Evolutionary conservation across 1,140 invertebrate genomes (phyloP).

Genomic region (Pseudomyrmex gracilis): DNA sequence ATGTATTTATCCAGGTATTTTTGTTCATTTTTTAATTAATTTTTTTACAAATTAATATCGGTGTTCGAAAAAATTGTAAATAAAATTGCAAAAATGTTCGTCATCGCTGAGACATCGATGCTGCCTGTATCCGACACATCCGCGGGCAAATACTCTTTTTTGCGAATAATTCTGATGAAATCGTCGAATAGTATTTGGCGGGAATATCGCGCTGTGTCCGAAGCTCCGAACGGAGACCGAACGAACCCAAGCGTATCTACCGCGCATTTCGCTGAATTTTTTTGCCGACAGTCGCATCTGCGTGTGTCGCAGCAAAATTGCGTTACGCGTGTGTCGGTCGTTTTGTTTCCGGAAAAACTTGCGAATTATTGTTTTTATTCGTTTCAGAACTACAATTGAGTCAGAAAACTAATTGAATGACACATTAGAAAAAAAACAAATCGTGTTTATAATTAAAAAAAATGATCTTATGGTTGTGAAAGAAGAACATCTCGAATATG

Average conservation of each 20-base stretch:
- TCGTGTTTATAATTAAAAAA: not conserved
- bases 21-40: not conserved
- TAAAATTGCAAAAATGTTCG: not conserved
- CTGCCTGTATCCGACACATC: not conserved
- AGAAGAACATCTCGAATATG: not conserved
- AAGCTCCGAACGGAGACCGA: not conserved
- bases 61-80: not conserved
- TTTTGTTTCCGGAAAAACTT: conserved; percentile 20
- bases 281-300: conserved; percentile 21
- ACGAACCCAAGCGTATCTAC: conserved; percentile 17
- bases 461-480: not conserved
- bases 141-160: conserved; percentile 8
- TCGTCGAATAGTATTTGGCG: conserved; percentile 4
- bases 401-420: not conserved
- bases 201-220: not conserved
- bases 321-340: conserved; percentile 5
- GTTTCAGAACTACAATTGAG: no score
- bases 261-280: conserved; percentile 36
- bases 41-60: not conserved
- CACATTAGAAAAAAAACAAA: not conserved
- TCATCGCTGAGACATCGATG: not conserved
- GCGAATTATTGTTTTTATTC: no score
- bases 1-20: not conserved
- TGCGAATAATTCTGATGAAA: conserved; percentile 35
- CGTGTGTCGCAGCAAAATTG: conserved; percentile 22